Evolutionary conservation across 2,888 invertebrate genomes (phyloP).

Genomic region (Dryococelus australis): DNA sequence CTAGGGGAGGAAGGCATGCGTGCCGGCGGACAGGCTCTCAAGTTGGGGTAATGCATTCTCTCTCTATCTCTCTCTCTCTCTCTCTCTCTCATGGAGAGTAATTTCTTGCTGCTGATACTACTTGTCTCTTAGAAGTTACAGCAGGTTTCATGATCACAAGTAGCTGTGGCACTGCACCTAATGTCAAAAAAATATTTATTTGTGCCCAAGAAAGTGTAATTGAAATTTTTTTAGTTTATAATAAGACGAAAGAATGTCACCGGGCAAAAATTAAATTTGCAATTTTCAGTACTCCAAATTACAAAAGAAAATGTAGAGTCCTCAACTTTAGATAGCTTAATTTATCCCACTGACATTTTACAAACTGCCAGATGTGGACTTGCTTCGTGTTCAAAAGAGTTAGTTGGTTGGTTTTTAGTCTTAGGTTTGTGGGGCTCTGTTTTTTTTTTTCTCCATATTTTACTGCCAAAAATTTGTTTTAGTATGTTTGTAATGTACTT

Average conservation of each 20-base stretch:
- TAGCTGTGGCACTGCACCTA: background rate
- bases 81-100: background rate
- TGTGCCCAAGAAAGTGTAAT: too few relatives aligned
- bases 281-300: too few relatives aligned
- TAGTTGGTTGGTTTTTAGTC: background rate
- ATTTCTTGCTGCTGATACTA: background rate
- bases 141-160: background rate
- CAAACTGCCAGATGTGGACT: too few relatives aligned
- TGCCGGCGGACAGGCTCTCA: conserved; percentile 95
- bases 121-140: too few relatives aligned
- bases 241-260: too few relatives aligned
- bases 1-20: conserved; percentile 95
- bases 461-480: too few relatives aligned
- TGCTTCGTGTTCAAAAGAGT: background rate
- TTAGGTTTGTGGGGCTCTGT: background rate
- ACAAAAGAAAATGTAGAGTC: too few relatives aligned
- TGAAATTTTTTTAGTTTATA: background rate
- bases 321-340: too few relatives aligned
- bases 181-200: background rate
- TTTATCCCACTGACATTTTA: too few relatives aligned
- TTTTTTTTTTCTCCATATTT: background rate
- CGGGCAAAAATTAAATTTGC: too few relatives aligned
- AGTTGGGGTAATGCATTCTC: conserved; percentile 86
- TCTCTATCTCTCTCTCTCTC: background rate
- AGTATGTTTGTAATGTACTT: too few relatives aligned